Base-by-base conservation (phyloP, 2,797 vertebrate genomes). In the Eulemur rubriventer region DNA sequence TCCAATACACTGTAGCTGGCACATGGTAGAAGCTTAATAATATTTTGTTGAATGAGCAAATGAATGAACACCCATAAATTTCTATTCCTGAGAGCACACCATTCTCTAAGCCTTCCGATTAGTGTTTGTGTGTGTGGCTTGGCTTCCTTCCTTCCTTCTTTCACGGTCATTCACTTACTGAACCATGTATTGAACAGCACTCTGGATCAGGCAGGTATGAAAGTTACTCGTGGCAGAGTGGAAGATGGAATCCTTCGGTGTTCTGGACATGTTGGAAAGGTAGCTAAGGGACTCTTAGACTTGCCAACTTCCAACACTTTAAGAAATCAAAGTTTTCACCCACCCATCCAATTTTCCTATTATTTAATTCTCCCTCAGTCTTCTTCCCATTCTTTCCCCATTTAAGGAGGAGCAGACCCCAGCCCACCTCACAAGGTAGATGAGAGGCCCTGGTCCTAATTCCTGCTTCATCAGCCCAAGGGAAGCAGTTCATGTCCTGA, bases 271-370 rank as follows among this genome's bases (percentile, higher is more conserved):
- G 16, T 41, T 65, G 8, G 35, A 61, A 88, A 72, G 12, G 57
- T 87, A 89, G 8, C 55, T 81, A 52, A 80, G 75, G 16, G 69
- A 80, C 24, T 83, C 55, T 93, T 35, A 79, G 63, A 89, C 33
- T 95, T 93, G 55, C 70, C 61, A 81, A 26, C n/a, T 86, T 87
- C 43, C 55, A 92, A 43, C 24, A 82, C 69, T 57, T 87, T 81
- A 75, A 96, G 46, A 95, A 91, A 81, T 88, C 52, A 83, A 94
- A 92, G 6, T 92, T 93, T 81, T 81, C 10, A 79, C 55, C 24
- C 20, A 48, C 52, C n/a, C 72, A 92, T 52, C 30, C 46, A 28
- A 41, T 76, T 86, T 92, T 91, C n/a, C 73, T 76, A 18, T 89
- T 91, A 73, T 35, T 94, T 90, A 75, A 72, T 33, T 26, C 18